A percentile compares a stretch with the other conserved stretches of the same genome.
Evolutionary conservation across 2,797 vertebrate species (phyloP).

Genomic region (Cetoscarus ocellatus): DNA sequence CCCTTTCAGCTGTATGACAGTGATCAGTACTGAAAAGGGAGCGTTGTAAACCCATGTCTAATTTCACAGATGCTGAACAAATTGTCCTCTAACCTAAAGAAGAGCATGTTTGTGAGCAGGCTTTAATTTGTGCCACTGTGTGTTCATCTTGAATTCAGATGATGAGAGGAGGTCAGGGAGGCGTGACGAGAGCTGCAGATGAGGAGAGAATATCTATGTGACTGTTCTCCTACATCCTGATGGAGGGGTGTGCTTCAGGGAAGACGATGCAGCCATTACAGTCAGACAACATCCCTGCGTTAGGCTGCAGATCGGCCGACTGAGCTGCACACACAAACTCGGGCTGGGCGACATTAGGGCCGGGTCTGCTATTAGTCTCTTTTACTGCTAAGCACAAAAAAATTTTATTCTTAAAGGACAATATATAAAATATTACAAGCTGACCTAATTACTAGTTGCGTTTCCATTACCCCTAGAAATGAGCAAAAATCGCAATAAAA

Average conservation of each 20-base stretch:
- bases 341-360: neutral
- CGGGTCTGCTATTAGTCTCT: too few species aligned
- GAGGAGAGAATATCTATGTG: constrained; percentile 74
- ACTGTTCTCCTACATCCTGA: constrained; percentile 67
- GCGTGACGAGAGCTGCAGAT: constrained; percentile 77
- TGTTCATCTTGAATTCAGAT: constrained; percentile 74
- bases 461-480: too few species aligned
- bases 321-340: constrained; percentile 18
- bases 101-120: constrained; percentile 61
- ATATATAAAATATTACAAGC: too few species aligned
- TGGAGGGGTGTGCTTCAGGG: constrained; percentile 8
- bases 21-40: constrained; percentile 80
- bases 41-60: constrained; percentile 80
- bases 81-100: constrained; percentile 78
- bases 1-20: constrained; percentile 56
- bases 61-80: constrained; percentile 84
- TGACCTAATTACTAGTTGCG: too few species aligned
- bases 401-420: too few species aligned
- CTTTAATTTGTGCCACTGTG: constrained; percentile 62
- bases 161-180: constrained; percentile 78
- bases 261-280: constrained; percentile 10
- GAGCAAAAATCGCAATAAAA: too few species aligned
- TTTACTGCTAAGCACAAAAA: too few species aligned
- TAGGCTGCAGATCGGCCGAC: constrained; percentile 41
- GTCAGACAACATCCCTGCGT: constrained; percentile 33